phyloP scores from a whole-genome alignment of 2,888 invertebrate genomes.

The Drosophila dives region DNA sequence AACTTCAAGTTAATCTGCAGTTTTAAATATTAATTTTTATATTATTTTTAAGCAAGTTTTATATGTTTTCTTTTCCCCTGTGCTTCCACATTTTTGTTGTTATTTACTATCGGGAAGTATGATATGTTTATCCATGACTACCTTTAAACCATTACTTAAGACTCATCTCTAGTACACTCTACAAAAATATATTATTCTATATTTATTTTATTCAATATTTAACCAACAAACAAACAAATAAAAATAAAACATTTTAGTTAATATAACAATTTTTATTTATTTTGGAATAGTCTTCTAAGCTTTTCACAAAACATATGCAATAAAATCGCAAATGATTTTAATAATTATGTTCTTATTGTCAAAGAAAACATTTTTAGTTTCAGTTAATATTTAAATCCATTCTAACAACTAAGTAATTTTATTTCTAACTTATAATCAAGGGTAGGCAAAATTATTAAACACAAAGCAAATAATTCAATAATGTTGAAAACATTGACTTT shows the following conservation, averaged over 20 bases:
- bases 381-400: neutral
- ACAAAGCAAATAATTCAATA: neutral
- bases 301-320: neutral
- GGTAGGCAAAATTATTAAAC: neutral
- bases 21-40: too few species aligned
- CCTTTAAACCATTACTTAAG: too few species aligned
- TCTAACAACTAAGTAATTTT: neutral
- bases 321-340: neutral
- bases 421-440: neutral
- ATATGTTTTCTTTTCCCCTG: too few species aligned
- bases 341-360: neutral
- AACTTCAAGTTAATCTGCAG: neutral
- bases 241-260: neutral
- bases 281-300: neutral
- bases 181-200: too few species aligned
- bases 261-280: neutral
- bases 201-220: neutral
- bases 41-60: too few species aligned
- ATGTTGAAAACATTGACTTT: neutral
- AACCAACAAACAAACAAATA: neutral
- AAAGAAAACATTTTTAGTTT: neutral
- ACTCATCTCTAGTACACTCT: too few species aligned
- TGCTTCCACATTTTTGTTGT: too few species aligned
- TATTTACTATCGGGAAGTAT: too few species aligned
- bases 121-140: too few species aligned